These are phyloP conservation scores for Phalacrocorax carbo DNA, from an alignment of 2,113 vertebrate genomes.

Conservation along the genomic window DNA sequence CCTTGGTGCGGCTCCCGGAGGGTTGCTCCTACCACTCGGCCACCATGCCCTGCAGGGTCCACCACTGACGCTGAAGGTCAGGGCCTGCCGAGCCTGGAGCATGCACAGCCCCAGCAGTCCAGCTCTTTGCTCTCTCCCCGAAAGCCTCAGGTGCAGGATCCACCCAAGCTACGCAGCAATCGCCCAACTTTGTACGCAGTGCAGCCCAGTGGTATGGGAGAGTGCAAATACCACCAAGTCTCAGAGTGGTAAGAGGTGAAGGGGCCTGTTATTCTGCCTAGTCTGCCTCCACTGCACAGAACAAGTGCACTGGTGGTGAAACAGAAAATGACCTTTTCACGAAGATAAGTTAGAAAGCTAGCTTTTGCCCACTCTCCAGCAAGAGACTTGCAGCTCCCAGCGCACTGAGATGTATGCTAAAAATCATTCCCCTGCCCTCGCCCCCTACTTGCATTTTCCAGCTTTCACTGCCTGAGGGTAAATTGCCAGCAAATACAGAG, in stretches of 20 bases:
- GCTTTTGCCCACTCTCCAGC: neutral
- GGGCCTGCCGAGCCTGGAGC: neutral
- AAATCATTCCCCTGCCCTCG: neutral
- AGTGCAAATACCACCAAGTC: neutral
- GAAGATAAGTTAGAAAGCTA: neutral
- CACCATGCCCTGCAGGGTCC: neutral
- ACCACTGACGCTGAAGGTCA: neutral
- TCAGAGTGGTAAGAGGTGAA: neutral
- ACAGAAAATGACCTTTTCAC: neutral
- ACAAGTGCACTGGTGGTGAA: neutral
- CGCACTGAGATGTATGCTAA: fast-evolving
- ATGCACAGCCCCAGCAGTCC: fast-evolving
- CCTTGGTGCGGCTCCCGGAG: neutral
- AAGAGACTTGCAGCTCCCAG: neutral
- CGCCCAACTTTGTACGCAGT: no score
- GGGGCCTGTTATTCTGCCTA: neutral
- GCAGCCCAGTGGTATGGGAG: neutral
- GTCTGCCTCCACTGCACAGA: neutral
- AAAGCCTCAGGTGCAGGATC: neutral
- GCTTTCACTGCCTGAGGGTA: neutral
- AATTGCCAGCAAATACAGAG: neutral
- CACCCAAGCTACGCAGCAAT: neutral
- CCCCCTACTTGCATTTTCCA: neutral
- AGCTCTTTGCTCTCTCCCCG: no score
- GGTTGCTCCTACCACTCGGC: neutral